Evolutionary conservation across 2,888 invertebrate genomes (phyloP).

Genomic region (Lamproptera curius): DNA sequence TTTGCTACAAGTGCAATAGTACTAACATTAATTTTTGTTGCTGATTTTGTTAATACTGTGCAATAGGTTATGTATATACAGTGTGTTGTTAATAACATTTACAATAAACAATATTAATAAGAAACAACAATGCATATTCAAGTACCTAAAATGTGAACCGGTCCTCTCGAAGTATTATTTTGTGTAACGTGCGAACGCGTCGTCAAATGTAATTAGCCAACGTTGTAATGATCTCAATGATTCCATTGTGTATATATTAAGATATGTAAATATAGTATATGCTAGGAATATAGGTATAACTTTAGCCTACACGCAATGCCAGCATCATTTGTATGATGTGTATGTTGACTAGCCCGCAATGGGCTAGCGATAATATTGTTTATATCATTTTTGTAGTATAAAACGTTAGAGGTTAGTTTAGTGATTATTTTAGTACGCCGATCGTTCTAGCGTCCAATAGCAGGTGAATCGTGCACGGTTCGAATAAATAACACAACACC

Average conservation of each 20-base stretch:
- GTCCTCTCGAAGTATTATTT: slow-evolving; percentile 72
- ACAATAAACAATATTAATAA: background rate
- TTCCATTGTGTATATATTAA: slow-evolving; percentile 74
- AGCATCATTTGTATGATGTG: too few relatives aligned
- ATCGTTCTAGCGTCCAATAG: slow-evolving; percentile 70
- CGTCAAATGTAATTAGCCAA: slow-evolving; percentile 54
- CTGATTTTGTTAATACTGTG: slow-evolving; percentile 34
- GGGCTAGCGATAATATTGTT: slow-evolving; percentile 8
- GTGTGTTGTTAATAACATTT: background rate
- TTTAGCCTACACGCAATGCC: slow-evolving; percentile 40
- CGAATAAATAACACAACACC: slow-evolving; percentile 69
- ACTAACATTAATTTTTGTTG: slow-evolving; percentile 27
- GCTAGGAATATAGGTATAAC: too few relatives aligned
- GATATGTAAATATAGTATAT: slow-evolving; percentile 58
- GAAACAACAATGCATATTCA: slow-evolving; percentile 12
- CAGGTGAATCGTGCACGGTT: slow-evolving; percentile 47
- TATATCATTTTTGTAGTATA: slow-evolving; percentile 19
- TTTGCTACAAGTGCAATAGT: slow-evolving; percentile 23
- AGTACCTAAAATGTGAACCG: slow-evolving; percentile 55
- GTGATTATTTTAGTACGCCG: slow-evolving; percentile 44
- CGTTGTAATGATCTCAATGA: slow-evolving; percentile 74
- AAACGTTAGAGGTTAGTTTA: slow-evolving; percentile 11
- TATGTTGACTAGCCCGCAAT: slow-evolving; percentile 42
- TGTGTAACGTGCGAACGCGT: slow-evolving; percentile 57
- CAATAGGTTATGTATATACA: slow-evolving; percentile 32